Evolutionary conservation across 2,888 invertebrate genomes (phyloP).

Genomic region (Ditula angustiorana): DNA sequence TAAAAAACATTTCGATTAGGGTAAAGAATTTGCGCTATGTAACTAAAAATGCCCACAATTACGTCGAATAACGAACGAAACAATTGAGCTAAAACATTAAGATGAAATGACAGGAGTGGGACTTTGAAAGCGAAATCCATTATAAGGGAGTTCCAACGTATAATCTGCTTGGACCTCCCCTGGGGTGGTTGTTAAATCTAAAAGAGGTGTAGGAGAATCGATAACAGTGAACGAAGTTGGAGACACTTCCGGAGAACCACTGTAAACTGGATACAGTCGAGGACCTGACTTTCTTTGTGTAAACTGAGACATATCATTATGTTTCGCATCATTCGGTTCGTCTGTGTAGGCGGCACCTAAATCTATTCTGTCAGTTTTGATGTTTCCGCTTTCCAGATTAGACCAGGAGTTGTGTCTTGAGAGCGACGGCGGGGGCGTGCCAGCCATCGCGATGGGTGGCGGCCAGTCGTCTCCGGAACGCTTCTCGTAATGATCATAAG

Average conservation of each 20-base stretch:
- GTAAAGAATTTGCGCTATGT: conserved; percentile 70
- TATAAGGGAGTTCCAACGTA: conserved; percentile 77
- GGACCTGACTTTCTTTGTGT: conserved; percentile 57
- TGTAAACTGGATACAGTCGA: conserved; percentile 66
- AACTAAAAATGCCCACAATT: conserved; percentile 63
- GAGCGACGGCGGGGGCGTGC: conserved; percentile 58
- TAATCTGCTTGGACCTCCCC: conserved; percentile 81
- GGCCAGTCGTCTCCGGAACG: conserved; percentile 71
- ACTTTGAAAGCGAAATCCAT: conserved; percentile 82
- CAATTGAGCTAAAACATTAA: conserved; percentile 70
- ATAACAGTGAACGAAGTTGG: conserved; percentile 60
- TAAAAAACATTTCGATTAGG: conserved; percentile 67
- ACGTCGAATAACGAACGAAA: conserved; percentile 64
- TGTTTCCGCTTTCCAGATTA: conserved; percentile 47
- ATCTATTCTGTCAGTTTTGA: conserved; percentile 68
- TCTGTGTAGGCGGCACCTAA: conserved; percentile 43
- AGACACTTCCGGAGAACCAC: conserved; percentile 51
- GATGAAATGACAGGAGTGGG: conserved; percentile 81
- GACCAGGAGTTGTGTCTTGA: conserved; percentile 57
- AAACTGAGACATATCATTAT: conserved; percentile 53
- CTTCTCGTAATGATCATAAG: conserved; percentile 78
- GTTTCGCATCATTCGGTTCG: conserved; percentile 57
- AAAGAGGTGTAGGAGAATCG: conserved; percentile 62
- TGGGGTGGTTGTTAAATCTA: conserved; percentile 72
- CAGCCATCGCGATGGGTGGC: conserved; percentile 65